Base-by-base conservation (phyloP, 2,797 vertebrate species). In the Glyptemys insculpta region DNA sequence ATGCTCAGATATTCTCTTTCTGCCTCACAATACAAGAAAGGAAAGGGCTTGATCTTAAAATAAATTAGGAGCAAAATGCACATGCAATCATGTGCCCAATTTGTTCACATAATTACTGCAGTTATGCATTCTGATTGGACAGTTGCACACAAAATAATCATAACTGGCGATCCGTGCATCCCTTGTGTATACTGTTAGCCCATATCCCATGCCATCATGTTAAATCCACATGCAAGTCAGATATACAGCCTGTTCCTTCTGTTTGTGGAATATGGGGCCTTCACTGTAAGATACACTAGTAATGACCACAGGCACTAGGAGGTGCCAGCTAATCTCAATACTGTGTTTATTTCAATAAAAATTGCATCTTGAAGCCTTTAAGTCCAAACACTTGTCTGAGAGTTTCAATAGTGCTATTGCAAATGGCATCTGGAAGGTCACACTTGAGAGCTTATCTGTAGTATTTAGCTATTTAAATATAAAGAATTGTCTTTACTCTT, bases 211-310 rank as follows among this genome's bases (percentile, higher is more conserved):
- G 16, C 11, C 82, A 14, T 49, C 50, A 16, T 18, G 85, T 14
- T 57, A 90, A 92, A 87, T 65, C 9, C 23, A 86, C 12, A 27
- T 44, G 12, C 6, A 89, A 62, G 90, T 89, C 50, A 82, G 92
- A 89, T 47, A 49, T 92, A 49, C 5, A 83, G 5, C 74, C 52
- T 79, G 6, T 72, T 90, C 76, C 44, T 91, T 7, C 49, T 83
- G 23, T 5, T 27, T 5, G 8, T n/a, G 12, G 1, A 0, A 72
- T 37, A 0, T 47, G 80, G 1, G 3, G 4, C 47, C 10, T 78
- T 91, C 44, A 49, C 83, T 93, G 79, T 87, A 84, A 80, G 27
- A 31, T 29, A 78, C 27, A 49, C 14, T 49, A 29, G 12, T 11
- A 87, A 23, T 0, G 31, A 59, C 81, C 3, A 1, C 86, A 27